Evolutionary conservation across 2,888 invertebrate genomes (phyloP).

Genomic region (Synergus laeviventris): DNA sequence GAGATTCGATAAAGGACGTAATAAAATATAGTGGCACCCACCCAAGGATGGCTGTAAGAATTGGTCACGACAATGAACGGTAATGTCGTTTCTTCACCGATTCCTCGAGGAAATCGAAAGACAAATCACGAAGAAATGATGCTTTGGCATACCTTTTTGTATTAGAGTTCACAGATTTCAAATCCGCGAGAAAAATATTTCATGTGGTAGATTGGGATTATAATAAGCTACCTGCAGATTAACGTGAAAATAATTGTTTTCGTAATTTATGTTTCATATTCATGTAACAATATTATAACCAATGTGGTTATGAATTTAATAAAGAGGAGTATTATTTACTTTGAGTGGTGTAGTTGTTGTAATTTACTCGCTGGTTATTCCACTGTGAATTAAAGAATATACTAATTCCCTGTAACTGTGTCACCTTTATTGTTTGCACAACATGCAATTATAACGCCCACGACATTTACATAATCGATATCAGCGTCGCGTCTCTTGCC

Average conservation of each 20-base stretch:
- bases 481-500: background rate
- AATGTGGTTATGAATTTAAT: too few species aligned
- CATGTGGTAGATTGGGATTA: too few species aligned
- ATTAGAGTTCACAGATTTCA: background rate
- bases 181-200: background rate
- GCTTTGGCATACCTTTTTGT: background rate
- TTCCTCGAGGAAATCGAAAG: slow-evolving; percentile 47
- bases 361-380: background rate
- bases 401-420: background rate
- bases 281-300: too few species aligned
- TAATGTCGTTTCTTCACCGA: slow-evolving; percentile 59
- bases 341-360: background rate
- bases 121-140: background rate
- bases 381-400: background rate
- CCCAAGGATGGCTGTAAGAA: slow-evolving; percentile 53
- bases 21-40: slow-evolving; percentile 54
- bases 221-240: too few species aligned
- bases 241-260: too few species aligned
- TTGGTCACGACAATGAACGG: slow-evolving; percentile 59
- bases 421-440: background rate
- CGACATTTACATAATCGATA: slow-evolving; percentile 1
- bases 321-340: background rate
- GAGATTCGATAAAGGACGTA: slow-evolving; percentile 57
- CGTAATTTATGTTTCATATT: too few species aligned
- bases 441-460: slow-evolving; percentile 7